A percentile compares a stretch with the other conserved stretches of the same genome.
phyloP scores from a whole-genome alignment of 2,797 vertebrate species.

The Hemitrygon akajei region DNA sequence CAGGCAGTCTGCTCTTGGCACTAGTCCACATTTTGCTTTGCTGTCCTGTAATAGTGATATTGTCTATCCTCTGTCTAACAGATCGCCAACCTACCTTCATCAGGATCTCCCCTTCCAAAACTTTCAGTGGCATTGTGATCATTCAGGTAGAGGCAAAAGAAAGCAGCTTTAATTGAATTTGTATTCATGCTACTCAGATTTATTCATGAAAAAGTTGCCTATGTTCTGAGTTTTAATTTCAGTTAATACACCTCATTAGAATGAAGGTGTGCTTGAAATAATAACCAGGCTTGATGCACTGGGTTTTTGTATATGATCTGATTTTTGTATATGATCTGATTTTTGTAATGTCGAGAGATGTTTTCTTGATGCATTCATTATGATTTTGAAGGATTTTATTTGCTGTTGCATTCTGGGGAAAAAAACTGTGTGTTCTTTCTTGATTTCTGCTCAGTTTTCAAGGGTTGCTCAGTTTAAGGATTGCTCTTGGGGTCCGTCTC shows the following conservation, averaged over 20 bases:
- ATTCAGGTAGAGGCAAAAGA: background rate
- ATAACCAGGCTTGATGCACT: background rate
- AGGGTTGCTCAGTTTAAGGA: no score
- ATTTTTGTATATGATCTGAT: background rate
- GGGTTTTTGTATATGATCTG: background rate
- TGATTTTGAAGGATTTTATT: constrained; percentile 4
- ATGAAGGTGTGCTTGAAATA: background rate
- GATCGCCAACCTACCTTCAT: background rate
- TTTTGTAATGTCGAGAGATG: background rate
- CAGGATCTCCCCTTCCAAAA: background rate
- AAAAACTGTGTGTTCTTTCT: background rate
- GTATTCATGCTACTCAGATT: background rate
- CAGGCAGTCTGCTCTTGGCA: constrained; percentile 15
- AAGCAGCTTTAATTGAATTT: background rate
- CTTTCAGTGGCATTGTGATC: background rate
- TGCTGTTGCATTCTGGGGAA: background rate
- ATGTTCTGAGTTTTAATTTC: background rate
- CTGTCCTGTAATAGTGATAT: constrained; percentile 1
- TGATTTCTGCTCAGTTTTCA: background rate
- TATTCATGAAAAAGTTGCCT: background rate
- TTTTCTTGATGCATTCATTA: background rate
- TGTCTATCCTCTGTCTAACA: background rate
- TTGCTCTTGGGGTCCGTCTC: background rate
- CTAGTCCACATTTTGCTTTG: background rate
- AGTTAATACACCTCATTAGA: background rate